Base-by-base conservation (phyloP, 2,888 invertebrate species). In the Thymelicus lineola region DNA sequence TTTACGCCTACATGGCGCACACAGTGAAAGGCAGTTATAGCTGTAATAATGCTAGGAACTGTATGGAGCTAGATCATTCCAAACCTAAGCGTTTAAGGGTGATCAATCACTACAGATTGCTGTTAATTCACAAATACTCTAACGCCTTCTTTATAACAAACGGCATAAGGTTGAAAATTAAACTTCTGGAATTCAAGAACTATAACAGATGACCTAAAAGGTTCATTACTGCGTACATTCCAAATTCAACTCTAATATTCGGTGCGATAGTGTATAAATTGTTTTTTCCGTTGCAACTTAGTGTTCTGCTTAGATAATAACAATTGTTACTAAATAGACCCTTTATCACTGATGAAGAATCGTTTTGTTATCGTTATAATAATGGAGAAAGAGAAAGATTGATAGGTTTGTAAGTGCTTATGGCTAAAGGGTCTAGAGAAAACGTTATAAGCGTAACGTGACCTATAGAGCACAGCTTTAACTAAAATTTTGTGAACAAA, bases 61-160 rank as follows among this genome's bases (percentile, higher is more conserved):
- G 68, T 62, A 63, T 50, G 38, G 69, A 48, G 38, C 69, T 58
- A 69, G 69, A 63, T 69, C 63, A 69, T 63, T 63, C 10, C 46
- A 20, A 68, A 63, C 62, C 68, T 58, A 63, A 63, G 38, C 63
- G 69, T 63, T 59, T 42, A 69, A 63, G 42, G 20, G 42, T 46
- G 45, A 69, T 69, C 63, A 50, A 69, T 69, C 69, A 69, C 28
- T 58, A 7, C 48, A 42, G 69, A 63, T 69, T 58, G 14, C 46
- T 55, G 48, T 55, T 57, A 55, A 45, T 15, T 35, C 46, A 57
- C 42, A 57, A 45, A 57, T 50, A 36, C 14, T n/a, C 5, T 17
- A 35, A 48, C 10, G n/a, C 9, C n/a, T 12, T 28, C 66, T 17
- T 67, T 60, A 67, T 60, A 12, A 10, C 42, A 7, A 42, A 15